A percentile compares a stretch with the other conserved stretches of the same genome.
phyloP scores from a whole-genome alignment of 2,797 vertebrate species.

The Ciconia nigra region DNA sequence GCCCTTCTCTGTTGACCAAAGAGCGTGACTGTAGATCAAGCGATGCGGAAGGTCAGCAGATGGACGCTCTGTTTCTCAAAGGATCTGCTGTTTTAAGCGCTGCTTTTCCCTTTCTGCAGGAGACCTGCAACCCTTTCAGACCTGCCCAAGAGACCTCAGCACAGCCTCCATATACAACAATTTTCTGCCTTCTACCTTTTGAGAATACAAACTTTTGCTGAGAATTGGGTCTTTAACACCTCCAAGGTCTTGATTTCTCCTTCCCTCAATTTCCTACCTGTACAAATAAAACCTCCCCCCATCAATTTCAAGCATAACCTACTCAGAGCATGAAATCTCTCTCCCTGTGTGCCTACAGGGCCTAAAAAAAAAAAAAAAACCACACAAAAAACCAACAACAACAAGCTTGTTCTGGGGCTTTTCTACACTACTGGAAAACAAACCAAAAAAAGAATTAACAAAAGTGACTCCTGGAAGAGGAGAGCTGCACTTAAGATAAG shows the following conservation, averaged over 20 bases:
- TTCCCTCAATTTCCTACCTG: neutral
- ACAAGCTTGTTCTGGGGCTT: neutral
- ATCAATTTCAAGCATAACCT: neutral
- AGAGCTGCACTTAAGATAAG: slow-evolving; percentile 15
- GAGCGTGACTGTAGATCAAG: accelerated
- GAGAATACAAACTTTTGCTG: neutral
- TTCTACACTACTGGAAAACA: neutral
- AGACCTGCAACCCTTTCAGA: neutral
- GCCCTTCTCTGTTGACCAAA: accelerated
- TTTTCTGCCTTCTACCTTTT: neutral
- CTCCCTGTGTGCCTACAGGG: neutral
- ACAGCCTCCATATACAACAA: neutral
- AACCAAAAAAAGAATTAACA: neutral
- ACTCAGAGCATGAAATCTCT: neutral
- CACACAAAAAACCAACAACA: neutral
- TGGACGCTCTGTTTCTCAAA: neutral
- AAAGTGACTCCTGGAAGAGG: slow-evolving; percentile 2
- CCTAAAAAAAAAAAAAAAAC: neutral
- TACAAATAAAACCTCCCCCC: neutral
- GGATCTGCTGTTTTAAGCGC: neutral
- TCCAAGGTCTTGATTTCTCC: neutral
- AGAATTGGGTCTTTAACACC: neutral
- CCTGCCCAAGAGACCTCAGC: neutral
- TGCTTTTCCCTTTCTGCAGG: neutral
- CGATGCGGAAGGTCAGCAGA: accelerated